These are phyloP conservation scores for Aratinga solstitialis DNA, from an alignment of 2,797 vertebrate species.

Conservation along the genomic window DNA sequence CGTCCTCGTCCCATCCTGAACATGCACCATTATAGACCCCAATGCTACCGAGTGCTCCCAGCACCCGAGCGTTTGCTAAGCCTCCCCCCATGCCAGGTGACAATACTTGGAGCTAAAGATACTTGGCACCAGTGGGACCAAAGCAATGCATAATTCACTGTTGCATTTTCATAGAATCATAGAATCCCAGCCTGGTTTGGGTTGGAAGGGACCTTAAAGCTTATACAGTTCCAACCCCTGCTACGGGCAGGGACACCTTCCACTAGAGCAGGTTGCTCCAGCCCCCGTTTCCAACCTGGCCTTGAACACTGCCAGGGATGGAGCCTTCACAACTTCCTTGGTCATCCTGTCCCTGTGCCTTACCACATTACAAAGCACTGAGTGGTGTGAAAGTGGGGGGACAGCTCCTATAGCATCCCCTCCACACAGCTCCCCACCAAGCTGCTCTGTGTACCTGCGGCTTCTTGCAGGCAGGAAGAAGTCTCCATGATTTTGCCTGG, in stretches of 20 bases:
- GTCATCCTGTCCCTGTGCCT: background rate
- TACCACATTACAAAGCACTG: background rate
- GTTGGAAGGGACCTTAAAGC: background rate
- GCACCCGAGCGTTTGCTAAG: background rate
- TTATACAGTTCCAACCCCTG: background rate
- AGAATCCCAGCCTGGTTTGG: background rate
- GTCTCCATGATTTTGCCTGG: background rate
- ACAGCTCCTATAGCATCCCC: background rate
- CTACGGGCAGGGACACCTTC: background rate
- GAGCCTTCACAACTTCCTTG: background rate
- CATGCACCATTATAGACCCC: rapidly evolving
- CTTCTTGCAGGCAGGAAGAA: background rate
- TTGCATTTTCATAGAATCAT: background rate
- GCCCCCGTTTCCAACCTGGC: background rate
- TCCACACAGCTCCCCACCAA: rapidly evolving
- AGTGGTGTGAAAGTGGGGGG: background rate
- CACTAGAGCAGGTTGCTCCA: background rate
- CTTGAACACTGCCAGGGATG: background rate
- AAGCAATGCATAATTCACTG: background rate
- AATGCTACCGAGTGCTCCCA: background rate
- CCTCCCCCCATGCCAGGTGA: background rate
- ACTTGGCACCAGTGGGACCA: background rate
- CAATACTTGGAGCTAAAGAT: background rate
- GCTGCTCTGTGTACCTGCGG: background rate
- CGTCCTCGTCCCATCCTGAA: background rate